Evolutionary conservation across 2,797 vertebrate genomes (phyloP).

Genomic region (Chiloscyllium punctatum): DNA sequence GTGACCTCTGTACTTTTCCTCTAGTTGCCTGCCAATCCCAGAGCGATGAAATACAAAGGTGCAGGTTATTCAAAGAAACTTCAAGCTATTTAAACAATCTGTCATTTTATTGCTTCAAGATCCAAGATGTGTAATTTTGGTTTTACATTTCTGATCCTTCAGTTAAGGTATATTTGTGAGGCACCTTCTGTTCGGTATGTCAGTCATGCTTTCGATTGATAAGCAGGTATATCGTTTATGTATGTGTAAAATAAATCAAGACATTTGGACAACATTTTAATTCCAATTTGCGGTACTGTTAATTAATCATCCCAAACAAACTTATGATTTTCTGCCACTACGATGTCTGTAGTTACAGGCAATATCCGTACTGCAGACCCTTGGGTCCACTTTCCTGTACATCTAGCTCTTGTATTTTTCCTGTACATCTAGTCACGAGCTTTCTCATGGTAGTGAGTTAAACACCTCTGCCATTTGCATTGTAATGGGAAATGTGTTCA

Average conservation of each 20-base stretch:
- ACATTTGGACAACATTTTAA: constrained; percentile 6
- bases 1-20: not conserved
- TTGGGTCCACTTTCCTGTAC: too few relatives aligned
- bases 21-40: not conserved
- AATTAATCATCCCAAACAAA: not conserved
- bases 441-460: too few relatives aligned
- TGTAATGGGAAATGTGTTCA: too few relatives aligned
- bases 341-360: not conserved
- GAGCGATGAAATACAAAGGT: not conserved
- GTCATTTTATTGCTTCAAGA: not conserved
- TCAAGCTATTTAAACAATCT: not conserved
- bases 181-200: not conserved
- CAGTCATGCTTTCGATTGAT: not conserved
- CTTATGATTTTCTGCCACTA: not conserved
- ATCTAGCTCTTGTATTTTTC: too few relatives aligned
- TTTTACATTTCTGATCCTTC: not conserved
- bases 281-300: not conserved
- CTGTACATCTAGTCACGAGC: too few relatives aligned
- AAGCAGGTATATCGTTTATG: not conserved
- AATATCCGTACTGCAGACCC: too few relatives aligned
- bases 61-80: not conserved
- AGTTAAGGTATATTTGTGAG: not conserved
- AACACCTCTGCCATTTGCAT: too few relatives aligned
- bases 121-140: not conserved
- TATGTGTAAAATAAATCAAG: not conserved